Percentiles rank a stretch among this genome's conserved stretches.
Evolutionary conservation across 2,797 vertebrate genomes (phyloP).

Genomic region (Spatula clypeata): DNA sequence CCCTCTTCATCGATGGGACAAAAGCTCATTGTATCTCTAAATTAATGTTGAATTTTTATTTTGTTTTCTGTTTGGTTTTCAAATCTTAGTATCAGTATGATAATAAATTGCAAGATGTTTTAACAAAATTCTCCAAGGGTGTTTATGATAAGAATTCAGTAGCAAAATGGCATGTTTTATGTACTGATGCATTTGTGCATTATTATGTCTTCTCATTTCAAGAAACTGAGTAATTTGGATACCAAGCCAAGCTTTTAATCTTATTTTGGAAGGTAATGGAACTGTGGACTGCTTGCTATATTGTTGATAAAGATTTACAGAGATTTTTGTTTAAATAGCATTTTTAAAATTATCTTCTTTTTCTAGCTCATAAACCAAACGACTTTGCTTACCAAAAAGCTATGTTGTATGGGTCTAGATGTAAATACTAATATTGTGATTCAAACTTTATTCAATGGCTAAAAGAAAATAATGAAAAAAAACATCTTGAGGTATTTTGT

Average conservation of each 20-base stretch:
- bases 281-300: background rate
- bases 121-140: background rate
- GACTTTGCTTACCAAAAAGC: background rate
- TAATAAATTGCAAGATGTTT: conserved; percentile 21
- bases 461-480: background rate
- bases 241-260: conserved; percentile 31
- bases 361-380: conserved; percentile 24
- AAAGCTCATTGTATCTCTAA: conserved; percentile 40
- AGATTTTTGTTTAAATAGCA: conserved; percentile 29
- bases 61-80: conserved; percentile 30
- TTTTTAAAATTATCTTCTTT: background rate
- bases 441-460: background rate
- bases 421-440: background rate
- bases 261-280: conserved; percentile 24
- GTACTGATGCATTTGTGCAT: conserved; percentile 3
- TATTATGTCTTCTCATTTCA: conserved; percentile 23
- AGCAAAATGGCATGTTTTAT: conserved; percentile 13
- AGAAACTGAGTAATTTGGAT: conserved; percentile 45
- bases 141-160: conserved; percentile 10
- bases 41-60: background rate
- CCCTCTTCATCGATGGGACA: conserved; percentile 21
- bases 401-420: background rate
- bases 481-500: background rate
- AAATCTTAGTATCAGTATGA: background rate
- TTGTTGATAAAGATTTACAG: conserved; percentile 11